Evolutionary conservation across 2,888 invertebrate species (phyloP).

Genomic region (Tryphoninae sp.): DNA sequence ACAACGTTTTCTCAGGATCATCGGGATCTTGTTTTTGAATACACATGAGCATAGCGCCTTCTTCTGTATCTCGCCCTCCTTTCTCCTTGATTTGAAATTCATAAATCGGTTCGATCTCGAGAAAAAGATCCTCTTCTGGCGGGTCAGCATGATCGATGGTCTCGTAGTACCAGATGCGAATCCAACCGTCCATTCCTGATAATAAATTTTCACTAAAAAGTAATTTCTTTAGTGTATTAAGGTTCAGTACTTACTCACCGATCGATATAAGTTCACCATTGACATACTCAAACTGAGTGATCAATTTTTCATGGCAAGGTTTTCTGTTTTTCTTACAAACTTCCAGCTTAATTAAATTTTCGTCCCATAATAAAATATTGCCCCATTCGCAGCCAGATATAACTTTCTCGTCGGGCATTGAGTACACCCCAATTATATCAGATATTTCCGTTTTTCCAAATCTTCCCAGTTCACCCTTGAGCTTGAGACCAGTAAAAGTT

Average conservation of each 20-base stretch:
- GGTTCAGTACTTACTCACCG: conserved; percentile 77
- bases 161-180: conserved; percentile 95
- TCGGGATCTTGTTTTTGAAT: conserved; percentile 82
- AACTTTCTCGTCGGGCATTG: conserved; percentile 94
- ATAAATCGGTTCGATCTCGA: conserved; percentile 93
- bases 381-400: conserved; percentile 95
- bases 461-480: conserved; percentile 93
- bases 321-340: conserved; percentile 88
- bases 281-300: conserved; percentile 85
- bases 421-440: conserved; percentile 91
- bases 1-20: conserved; percentile 80
- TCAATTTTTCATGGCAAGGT: conserved; percentile 88
- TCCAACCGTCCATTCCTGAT: conserved; percentile 88
- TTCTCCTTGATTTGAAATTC: conserved; percentile 86
- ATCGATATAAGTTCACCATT: conserved; percentile 83
- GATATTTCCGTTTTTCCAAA: conserved; percentile 97
- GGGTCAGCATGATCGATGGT: conserved; percentile 94
- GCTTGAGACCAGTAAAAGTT: conserved; percentile 95
- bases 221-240: too few species aligned
- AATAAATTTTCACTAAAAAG: neutral
- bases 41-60: conserved; percentile 76
- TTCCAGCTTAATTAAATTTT: conserved; percentile 92
- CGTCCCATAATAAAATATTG: conserved; percentile 95
- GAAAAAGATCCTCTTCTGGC: conserved; percentile 89
- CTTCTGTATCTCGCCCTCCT: conserved; percentile 68